Conservation (phyloP, 2,888 invertebrate genomes). For the Drosophila recens region DNA sequence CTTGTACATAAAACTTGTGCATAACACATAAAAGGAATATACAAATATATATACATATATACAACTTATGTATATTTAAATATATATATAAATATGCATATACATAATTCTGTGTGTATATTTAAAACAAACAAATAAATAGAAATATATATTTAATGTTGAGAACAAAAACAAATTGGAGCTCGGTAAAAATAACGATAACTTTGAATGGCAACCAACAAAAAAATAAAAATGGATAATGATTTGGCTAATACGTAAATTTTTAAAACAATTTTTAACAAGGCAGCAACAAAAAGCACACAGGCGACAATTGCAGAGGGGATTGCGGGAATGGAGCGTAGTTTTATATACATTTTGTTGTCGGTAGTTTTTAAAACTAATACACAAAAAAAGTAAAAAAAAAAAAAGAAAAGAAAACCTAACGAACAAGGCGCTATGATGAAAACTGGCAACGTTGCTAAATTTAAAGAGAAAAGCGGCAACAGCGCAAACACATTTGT, state of each 20-base stretch:
- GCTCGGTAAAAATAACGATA: not conserved
- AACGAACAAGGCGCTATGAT: not conserved
- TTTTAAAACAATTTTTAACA: conserved; percentile 35
- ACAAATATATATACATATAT: conserved; percentile 9
- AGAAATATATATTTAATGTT: conserved; percentile 67
- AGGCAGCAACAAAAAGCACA: conserved; percentile 4
- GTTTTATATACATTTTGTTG: conserved; percentile 17
- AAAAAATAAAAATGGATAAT: not conserved
- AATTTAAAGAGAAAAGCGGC: conserved; percentile 9
- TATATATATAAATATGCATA: conserved; percentile 38
- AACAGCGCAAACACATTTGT: conserved; percentile 20
- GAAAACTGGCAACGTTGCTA: conserved; percentile 37
- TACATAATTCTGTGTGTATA: conserved; percentile 45
- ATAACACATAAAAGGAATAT: conserved; percentile 55
- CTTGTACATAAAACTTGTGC: conserved; percentile 72
- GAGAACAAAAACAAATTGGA: conserved; percentile 26
- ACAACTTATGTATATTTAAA: conserved; percentile 25
- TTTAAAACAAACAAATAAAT: conserved; percentile 55
- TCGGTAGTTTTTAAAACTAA: conserved; percentile 28
- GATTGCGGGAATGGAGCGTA: conserved; percentile 3
- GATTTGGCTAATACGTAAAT: conserved; percentile 54
- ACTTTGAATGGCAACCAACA: conserved; percentile 1
- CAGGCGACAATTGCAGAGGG: not conserved
- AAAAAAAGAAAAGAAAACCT: not conserved
- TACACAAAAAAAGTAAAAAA: conserved; percentile 1